phyloP scores from a whole-genome alignment of 2,888 invertebrate species.

The Trimorus sp. region DNA sequence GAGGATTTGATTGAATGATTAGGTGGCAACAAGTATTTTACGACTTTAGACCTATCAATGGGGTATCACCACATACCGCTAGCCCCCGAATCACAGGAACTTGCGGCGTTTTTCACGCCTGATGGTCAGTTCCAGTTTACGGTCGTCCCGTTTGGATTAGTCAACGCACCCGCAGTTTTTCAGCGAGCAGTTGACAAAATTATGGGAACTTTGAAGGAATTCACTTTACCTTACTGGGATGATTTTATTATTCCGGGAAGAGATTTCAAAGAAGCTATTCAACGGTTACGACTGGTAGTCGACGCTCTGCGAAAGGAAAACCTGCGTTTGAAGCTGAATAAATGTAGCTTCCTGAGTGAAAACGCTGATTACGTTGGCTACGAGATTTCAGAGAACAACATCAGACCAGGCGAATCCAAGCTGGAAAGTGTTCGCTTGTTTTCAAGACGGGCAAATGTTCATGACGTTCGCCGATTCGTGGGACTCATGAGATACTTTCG shows the following conservation, averaged over 20 bases:
- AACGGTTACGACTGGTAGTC: slow-evolving; percentile 31
- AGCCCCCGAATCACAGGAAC: slow-evolving; percentile 67
- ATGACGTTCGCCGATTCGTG: slow-evolving; percentile 64
- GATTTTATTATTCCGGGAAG: slow-evolving; percentile 26
- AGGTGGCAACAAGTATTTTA: too few relatives aligned
- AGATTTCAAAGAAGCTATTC: slow-evolving; percentile 8
- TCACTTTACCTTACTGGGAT: slow-evolving; percentile 20
- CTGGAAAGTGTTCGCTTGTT: slow-evolving; percentile 55
- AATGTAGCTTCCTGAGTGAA: slow-evolving; percentile 54
- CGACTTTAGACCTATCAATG: too few relatives aligned
- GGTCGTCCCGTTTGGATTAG: slow-evolving; percentile 38
- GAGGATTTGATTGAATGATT: too few relatives aligned
- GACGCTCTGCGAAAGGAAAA: slow-evolving; percentile 26
- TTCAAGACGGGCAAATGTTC: slow-evolving; percentile 45
- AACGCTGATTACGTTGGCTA: slow-evolving; percentile 55
- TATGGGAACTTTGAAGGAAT: slow-evolving; percentile 3
- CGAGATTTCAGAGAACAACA: slow-evolving; percentile 48
- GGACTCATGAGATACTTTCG: slow-evolving; percentile 66
- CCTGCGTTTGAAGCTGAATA: slow-evolving; percentile 49
- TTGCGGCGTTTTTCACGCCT: slow-evolving; percentile 73
- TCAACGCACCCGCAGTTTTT: slow-evolving; percentile 35
- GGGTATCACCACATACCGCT: slow-evolving; percentile 29
- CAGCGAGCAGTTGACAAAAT: slow-evolving; percentile 5
- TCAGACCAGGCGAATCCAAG: slow-evolving; percentile 60
- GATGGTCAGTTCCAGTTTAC: slow-evolving; percentile 52